Base-by-base conservation (phyloP, 2,797 vertebrate species). In the Semotilus atromaculatus region DNA sequence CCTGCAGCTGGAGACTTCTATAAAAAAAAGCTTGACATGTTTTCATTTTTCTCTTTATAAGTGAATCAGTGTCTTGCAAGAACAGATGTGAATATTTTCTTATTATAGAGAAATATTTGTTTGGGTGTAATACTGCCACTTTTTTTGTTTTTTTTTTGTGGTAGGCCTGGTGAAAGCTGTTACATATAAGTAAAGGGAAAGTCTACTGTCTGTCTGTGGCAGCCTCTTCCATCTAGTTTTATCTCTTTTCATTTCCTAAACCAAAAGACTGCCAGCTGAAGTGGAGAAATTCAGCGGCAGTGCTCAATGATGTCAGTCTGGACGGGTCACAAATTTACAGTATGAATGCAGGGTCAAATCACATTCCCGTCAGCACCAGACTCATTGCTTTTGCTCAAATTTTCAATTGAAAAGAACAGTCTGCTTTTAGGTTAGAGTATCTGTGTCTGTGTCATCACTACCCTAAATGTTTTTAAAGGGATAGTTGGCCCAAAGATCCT, bases 81-180 rank as follows among this genome's bases (percentile, higher is more conserved):
- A 93, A 91, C 91, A 95, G 93, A 94, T 94, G 94, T 96, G 93
- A 94, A 95, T 96, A 95, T 96, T 96, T 96, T 94, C 94, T 87
- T 96, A 95, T 94, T 93, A 93, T 94, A 94, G 95, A 94, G 92
- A 94, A 88, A 68, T 90, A 90, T 92, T 90, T 90, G 93, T 94
- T 93, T 88, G 93, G 92, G 92, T 92, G 92, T 94, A 89, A 89
- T 31, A 92, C 95, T 92, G 91, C 93, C 92, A 93, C 89, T 93
- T 93, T 7, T 5, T 29, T 62, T 29, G 0, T 26, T 7, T 18
- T 14, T 14, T 31, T 18, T 31, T 31, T 79, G 93, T 84, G 93
- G 91, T 93, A 90, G 91, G 93, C 93, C 93, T 94, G 80, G 81
- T 95, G 92, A 93, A 91, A 92, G 93, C 74, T 85, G 78, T 74